Evolutionary conservation across 2,888 invertebrate species (phyloP), one percentile per base, ranked within the genome.

Genomic region (Andrena bicolor): DNA sequence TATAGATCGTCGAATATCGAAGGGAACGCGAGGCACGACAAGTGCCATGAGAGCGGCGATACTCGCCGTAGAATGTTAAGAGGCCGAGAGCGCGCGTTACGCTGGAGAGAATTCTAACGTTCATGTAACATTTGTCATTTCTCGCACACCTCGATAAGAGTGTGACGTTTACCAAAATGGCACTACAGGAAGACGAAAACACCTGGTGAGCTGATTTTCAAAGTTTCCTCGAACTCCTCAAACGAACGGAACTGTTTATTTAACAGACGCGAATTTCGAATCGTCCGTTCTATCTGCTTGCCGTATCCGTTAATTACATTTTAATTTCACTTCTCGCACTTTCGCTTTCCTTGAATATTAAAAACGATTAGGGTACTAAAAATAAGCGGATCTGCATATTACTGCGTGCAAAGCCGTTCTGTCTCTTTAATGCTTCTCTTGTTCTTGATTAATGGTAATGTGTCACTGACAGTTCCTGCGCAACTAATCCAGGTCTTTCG

Each of bases 161-260:
- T 68, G 88, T 90, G 88, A 91, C 88, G 86, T 89, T 85, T 79
- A 81, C 68, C 87, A 93, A 94, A 93, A 96, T 96, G 96, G 95
- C 95, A 93, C 94, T 94, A 88, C 95, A 95, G 84, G 95, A 95
- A 90, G 96, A 96, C 85, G 96, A 96, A 87, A 95, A 94, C 92
- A 95, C 96, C 89, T 96, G 96, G 96, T 96, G 94, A 94, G 94
- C 6, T 76, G 28, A 53, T 41, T 66, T 72, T 51, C 20, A 65
- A 68, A 13, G 53, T 16, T 66, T 60, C 76, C 16, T 6, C 41
- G 26, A n/a, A 7, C 30, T 61, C 28, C 51, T 49, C n/a, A 35
- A 49, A 30, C 2, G 16, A 2, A 6, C 7, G 10, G 10, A 64
- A 41, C 51, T 23, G 0, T 60, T 58, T 65, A 23, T 65, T 16